These are phyloP conservation scores for Drosophila trichaetosa DNA, from an alignment of 2,888 invertebrate genomes.

Conservation along the genomic window DNA sequence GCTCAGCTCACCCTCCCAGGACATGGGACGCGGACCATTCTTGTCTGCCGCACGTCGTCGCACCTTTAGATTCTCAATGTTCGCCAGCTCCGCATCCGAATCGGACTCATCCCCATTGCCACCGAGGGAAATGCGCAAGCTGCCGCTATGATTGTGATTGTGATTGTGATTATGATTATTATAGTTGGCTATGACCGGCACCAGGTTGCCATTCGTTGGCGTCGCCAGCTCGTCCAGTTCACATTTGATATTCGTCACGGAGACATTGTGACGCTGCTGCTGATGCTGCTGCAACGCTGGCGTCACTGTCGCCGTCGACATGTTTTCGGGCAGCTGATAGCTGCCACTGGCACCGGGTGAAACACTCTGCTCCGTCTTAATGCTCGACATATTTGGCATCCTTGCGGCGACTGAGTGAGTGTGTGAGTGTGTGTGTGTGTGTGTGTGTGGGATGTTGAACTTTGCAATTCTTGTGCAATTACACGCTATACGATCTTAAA, in stretches of 20 bases:
- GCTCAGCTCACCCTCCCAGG: conserved; percentile 96
- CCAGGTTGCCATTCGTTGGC: conserved; percentile 74
- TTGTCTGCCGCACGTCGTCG: conserved; percentile 85
- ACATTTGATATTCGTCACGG: conserved; percentile 92
- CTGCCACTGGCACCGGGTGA: conserved; percentile 53
- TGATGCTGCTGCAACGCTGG: conserved; percentile 17
- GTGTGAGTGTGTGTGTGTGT: conserved; percentile 1
- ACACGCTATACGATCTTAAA: conserved; percentile 19
- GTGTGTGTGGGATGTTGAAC: neutral
- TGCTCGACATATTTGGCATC: conserved; percentile 65
- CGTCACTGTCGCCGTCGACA: conserved; percentile 58
- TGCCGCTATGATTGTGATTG: conserved; percentile 42
- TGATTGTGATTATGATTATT: conserved; percentile 64
- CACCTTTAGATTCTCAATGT: conserved; percentile 85
- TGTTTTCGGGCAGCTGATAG: conserved; percentile 69
- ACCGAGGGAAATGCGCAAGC: conserved; percentile 64
- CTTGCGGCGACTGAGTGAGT: neutral
- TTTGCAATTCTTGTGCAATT: conserved; percentile 14
- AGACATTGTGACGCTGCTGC: conserved; percentile 86
- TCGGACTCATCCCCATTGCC: conserved; percentile 83
- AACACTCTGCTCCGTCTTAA: conserved; percentile 61
- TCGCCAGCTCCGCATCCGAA: conserved; percentile 84
- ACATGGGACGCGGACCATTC: conserved; percentile 92
- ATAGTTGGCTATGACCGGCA: conserved; percentile 81
- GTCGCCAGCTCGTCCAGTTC: conserved; percentile 80